A percentile compares a stretch with the other conserved stretches of the same genome.
phyloP scores from a whole-genome alignment of 2,888 invertebrate genomes.

The Polydrusus cervinus region DNA sequence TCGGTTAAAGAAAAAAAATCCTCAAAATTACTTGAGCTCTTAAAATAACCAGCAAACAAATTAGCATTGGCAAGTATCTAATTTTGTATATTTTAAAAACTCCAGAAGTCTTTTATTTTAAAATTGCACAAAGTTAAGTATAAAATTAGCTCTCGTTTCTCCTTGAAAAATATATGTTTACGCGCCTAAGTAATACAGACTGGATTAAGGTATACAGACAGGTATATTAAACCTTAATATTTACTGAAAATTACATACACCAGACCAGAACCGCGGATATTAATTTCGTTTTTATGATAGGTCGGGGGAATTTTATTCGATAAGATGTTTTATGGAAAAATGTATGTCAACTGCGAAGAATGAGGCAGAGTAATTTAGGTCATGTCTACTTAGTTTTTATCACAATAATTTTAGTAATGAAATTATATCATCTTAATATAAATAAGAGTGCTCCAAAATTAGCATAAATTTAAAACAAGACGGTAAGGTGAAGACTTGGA shows the following conservation, averaged over 20 bases:
- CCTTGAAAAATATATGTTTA: not conserved
- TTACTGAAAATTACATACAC: slow-evolving; percentile 10
- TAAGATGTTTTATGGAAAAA: slow-evolving; percentile 4
- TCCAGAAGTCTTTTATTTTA: not conserved
- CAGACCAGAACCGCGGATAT: slow-evolving; percentile 7
- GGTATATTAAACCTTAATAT: slow-evolving; percentile 14
- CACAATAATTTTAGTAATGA: too few relatives aligned
- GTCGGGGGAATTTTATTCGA: slow-evolving; percentile 3
- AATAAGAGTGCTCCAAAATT: too few relatives aligned
- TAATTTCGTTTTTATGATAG: slow-evolving; percentile 12
- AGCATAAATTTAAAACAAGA: too few relatives aligned
- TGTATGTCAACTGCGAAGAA: not conserved
- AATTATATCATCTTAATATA: too few relatives aligned
- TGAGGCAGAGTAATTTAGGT: not conserved
- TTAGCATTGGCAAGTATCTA: not conserved
- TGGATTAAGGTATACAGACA: not conserved
- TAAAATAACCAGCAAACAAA: too few relatives aligned
- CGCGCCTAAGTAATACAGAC: not conserved
- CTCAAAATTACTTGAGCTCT: too few relatives aligned
- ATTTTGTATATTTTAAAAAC: not conserved
- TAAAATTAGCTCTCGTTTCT: not conserved
- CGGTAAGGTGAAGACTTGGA: too few relatives aligned
- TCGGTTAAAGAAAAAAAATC: too few relatives aligned
- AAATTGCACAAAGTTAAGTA: slow-evolving; percentile 3
- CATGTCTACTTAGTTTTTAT: not conserved